A percentile compares a stretch with the other conserved stretches of the same genome.
These are phyloP conservation scores for Cheilosia variabilis DNA, from an alignment of 2,888 invertebrate species.

Conservation along the genomic window DNA sequence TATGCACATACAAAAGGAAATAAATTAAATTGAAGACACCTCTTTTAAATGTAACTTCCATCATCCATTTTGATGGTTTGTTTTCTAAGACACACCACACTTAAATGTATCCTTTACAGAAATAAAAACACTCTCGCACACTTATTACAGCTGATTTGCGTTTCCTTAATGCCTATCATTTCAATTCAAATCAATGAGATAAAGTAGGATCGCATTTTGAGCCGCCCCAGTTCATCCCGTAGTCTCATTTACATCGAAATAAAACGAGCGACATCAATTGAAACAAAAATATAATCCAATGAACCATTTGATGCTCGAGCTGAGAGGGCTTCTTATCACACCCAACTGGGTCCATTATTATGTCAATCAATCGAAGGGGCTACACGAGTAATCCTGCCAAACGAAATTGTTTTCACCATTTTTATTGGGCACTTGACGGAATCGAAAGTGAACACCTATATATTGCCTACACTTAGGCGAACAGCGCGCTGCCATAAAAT, in stretches of 20 bases:
- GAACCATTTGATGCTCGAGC: constrained; percentile 35
- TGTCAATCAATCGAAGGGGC: constrained; percentile 61
- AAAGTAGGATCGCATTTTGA: constrained; percentile 21
- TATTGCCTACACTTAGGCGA: not conserved
- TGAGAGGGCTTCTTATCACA: constrained; percentile 5
- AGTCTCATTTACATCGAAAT: constrained; percentile 39
- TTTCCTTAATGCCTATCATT: not conserved
- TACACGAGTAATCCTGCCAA: constrained; percentile 27
- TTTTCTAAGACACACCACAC: too few relatives aligned
- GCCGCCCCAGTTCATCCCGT: not conserved
- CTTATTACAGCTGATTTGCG: not conserved
- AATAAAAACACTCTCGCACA: not conserved
- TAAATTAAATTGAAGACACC: too few relatives aligned
- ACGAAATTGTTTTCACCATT: constrained; percentile 60
- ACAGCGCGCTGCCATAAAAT: constrained; percentile 38
- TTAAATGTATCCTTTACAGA: too few relatives aligned
- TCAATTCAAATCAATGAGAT: constrained; percentile 9
- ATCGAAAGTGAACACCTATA: constrained; percentile 54
- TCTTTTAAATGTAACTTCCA: too few relatives aligned
- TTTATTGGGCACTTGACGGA: constrained; percentile 67
- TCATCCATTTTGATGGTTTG: too few relatives aligned
- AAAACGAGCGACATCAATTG: constrained; percentile 61
- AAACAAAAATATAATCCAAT: constrained; percentile 62
- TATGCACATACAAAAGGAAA: too few relatives aligned
- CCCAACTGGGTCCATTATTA: constrained; percentile 52